Evolutionary conservation across 2,113 vertebrate species (phyloP), one percentile per base, ranked within the genome.

Genomic region (Oreochromis tanganicae): DNA sequence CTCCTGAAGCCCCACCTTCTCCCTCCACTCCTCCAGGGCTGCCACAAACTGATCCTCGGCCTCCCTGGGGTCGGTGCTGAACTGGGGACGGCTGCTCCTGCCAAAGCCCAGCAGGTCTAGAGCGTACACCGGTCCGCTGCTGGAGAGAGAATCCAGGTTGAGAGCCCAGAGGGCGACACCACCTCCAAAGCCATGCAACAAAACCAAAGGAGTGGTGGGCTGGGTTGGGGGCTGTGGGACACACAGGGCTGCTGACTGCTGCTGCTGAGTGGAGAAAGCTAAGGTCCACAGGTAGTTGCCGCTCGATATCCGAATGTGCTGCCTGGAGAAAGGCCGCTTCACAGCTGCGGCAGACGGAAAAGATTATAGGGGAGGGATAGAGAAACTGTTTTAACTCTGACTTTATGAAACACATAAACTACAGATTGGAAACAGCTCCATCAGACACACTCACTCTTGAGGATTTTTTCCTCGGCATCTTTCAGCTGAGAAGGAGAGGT

Each of bases 101-200:
- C 98, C 98, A 89, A 99, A 99, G 82, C 98, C 98, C 95, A 99
- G 90, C 56, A 99, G 94, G 94, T 99, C 98, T 1, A 98, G 95
- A 57, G 97, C 97, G 71, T 98, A 98, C 71, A 99, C 94, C 0
- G 97, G 97, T 81, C 97, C 96, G 4, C 95, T 86, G 85, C 92
- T 94, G 82, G 96, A 97, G 79, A 99, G 96, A 12, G 96, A 93
- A 93, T 96, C 97, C 94, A 99, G 96, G 94, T 99, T 99, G 88
- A 99, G 97, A 78, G 96, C 97, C 98, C 98, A 99, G 48, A 99
- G 97, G 88, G 96, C 98, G 52, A 99, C 92, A 2, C 98, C 98
- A 21, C 97, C 97, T 89, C 98, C 98, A 79, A 99, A 98, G 5
- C 98, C 98, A 68, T 99, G 98, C 50, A 99, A 97, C 36, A 99